Conservation (phyloP, 2,888 invertebrate genomes). For the Thereva unica region DNA sequence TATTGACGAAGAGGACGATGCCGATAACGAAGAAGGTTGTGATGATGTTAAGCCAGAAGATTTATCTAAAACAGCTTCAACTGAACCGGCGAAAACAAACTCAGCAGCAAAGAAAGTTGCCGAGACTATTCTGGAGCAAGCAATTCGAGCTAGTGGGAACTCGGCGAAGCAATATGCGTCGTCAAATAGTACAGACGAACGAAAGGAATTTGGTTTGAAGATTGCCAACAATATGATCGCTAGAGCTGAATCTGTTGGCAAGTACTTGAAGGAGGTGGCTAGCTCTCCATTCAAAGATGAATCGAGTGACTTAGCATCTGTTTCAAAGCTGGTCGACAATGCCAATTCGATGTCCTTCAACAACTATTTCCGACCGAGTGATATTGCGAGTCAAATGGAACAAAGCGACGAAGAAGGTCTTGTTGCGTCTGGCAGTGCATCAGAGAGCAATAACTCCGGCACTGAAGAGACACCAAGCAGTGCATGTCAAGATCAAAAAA, state of each 20-base stretch:
- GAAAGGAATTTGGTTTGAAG: slow-evolving; percentile 60
- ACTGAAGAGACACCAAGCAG: slow-evolving; percentile 67
- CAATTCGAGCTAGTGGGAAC: slow-evolving; percentile 54
- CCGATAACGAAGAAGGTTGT: slow-evolving; percentile 45
- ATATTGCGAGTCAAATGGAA: slow-evolving; percentile 54
- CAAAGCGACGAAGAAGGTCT: slow-evolving; percentile 73
- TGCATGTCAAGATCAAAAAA: slow-evolving; percentile 62
- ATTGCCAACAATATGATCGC: slow-evolving; percentile 64
- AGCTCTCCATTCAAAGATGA: slow-evolving; percentile 60
- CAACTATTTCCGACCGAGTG: slow-evolving; percentile 63
- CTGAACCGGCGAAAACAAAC: slow-evolving; percentile 56
- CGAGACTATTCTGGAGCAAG: slow-evolving; percentile 64
- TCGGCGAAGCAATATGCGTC: slow-evolving; percentile 15
- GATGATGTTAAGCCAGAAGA: slow-evolving; percentile 48
- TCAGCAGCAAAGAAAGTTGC: slow-evolving; percentile 62
- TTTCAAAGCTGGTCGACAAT: slow-evolving; percentile 75
- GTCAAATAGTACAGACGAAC: slow-evolving; percentile 17
- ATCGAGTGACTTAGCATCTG: slow-evolving; percentile 73
- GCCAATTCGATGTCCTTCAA: slow-evolving; percentile 68
- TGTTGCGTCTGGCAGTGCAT: slow-evolving; percentile 75
- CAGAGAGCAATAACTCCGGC: slow-evolving; percentile 81
- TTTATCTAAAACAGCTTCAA: slow-evolving; percentile 16
- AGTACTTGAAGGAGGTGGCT: slow-evolving; percentile 55
- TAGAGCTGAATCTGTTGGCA: slow-evolving; percentile 58
- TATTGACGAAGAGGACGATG: slow-evolving; percentile 55